A percentile compares a stretch with the other conserved stretches of the same genome.
These are phyloP conservation scores for Epinephelus malabaricus DNA, from an alignment of 2,797 vertebrate genomes.

Conservation along the genomic window DNA sequence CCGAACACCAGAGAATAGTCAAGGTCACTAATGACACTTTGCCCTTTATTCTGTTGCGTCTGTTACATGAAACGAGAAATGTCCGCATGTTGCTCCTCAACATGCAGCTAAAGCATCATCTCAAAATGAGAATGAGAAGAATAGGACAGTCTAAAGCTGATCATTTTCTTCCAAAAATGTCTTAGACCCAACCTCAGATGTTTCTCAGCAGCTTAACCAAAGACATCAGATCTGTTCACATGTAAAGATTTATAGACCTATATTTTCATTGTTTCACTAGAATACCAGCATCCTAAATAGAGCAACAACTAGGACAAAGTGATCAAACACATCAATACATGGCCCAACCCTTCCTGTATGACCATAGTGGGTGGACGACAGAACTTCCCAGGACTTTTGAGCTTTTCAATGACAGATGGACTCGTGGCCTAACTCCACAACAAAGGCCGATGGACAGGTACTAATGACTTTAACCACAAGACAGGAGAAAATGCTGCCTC, in stretches of 20 bases:
- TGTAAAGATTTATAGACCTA: conserved; percentile 10
- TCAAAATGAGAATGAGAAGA: background rate
- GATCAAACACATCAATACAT: conserved; percentile 59
- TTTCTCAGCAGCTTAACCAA: background rate
- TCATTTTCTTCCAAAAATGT: background rate
- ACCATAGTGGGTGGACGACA: conserved; percentile 30
- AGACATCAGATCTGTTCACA: background rate
- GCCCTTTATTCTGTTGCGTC: conserved; percentile 8
- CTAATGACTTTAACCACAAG: conserved; percentile 61
- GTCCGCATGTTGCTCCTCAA: conserved; percentile 5
- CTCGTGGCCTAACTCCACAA: conserved; percentile 38
- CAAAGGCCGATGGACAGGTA: conserved; percentile 49
- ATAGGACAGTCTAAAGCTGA: background rate
- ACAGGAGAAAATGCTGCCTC: conserved; percentile 36
- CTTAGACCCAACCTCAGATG: background rate
- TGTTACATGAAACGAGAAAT: background rate
- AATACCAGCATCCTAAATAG: conserved; percentile 11
- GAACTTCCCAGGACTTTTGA: conserved; percentile 52
- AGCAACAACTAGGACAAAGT: conserved; percentile 47
- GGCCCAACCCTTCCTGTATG: conserved; percentile 47
- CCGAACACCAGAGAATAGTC: conserved; percentile 23
- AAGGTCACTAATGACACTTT: conserved; percentile 38
- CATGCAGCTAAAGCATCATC: background rate
- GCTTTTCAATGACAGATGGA: conserved; percentile 42
- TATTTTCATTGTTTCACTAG: conserved; percentile 2